A percentile compares a stretch with the other conserved stretches of the same genome.
Evolutionary conservation across 2,888 invertebrate species (phyloP).

Genomic region (Diarsia mendica): DNA sequence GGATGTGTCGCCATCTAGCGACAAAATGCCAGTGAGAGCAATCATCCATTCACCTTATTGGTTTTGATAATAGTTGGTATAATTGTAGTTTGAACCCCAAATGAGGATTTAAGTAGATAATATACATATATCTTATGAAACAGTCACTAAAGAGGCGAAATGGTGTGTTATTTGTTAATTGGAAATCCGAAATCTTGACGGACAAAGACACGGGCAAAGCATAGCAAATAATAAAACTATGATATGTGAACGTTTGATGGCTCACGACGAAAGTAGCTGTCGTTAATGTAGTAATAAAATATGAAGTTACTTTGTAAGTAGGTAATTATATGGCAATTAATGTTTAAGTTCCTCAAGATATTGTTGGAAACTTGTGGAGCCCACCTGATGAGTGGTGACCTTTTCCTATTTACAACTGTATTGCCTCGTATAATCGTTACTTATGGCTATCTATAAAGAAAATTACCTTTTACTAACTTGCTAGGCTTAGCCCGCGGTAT

Average conservation of each 20-base stretch:
- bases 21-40: too few species aligned
- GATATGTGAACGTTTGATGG: constrained; percentile 31
- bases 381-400: constrained; percentile 19
- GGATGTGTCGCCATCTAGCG: too few species aligned
- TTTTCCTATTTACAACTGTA: constrained; percentile 19
- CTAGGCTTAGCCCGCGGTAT: not conserved
- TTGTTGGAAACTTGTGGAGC: constrained; percentile 23
- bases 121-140: too few species aligned
- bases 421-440: constrained; percentile 17
- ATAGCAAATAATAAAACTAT: constrained; percentile 29
- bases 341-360: constrained; percentile 33
- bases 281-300: constrained; percentile 33
- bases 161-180: too few species aligned
- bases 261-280: constrained; percentile 37
- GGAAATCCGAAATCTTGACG: not conserved
- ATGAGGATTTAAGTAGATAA: too few species aligned
- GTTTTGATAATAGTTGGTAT: too few species aligned
- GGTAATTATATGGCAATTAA: constrained; percentile 44
- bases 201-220: not conserved
- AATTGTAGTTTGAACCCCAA: too few species aligned
- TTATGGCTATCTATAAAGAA: not conserved
- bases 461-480: constrained; percentile 10
- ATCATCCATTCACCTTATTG: too few species aligned
- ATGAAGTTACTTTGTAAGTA: constrained; percentile 43
- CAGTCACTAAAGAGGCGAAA: too few species aligned